These are phyloP conservation scores for Pasiphila rectangulata DNA, from an alignment of 2,888 invertebrate species.

Conservation along the genomic window DNA sequence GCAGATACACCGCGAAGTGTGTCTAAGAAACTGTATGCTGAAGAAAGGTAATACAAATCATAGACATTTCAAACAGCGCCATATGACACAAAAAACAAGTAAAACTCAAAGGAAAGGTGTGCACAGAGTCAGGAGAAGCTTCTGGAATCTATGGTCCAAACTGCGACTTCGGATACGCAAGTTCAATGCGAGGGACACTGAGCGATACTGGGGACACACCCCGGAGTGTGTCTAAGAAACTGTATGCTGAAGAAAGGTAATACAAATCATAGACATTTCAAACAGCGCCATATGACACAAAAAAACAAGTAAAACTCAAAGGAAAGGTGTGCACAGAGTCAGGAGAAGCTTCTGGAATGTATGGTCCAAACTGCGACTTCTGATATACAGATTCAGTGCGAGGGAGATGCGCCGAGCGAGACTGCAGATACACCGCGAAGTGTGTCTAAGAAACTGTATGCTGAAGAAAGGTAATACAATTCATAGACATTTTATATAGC, in stretches of 20 bases:
- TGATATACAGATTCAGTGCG: slow-evolving; percentile 66
- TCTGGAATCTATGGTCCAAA: slow-evolving; percentile 38
- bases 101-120: too few species aligned
- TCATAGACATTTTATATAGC: too few species aligned
- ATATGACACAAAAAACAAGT: too few species aligned
- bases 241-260: too few species aligned
- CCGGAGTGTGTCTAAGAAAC: too few species aligned
- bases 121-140: slow-evolving; percentile 57
- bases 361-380: slow-evolving; percentile 44
- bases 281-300: too few species aligned
- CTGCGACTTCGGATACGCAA: slow-evolving; percentile 57
- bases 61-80: too few species aligned
- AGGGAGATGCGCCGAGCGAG: slow-evolving; percentile 12
- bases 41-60: slow-evolving; percentile 10
- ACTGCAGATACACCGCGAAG: slow-evolving; percentile 3
- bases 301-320: too few species aligned
- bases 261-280: too few species aligned
- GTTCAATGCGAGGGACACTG: too few species aligned
- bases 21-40: slow-evolving; percentile 20
- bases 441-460: slow-evolving; percentile 19
- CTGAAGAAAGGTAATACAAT: slow-evolving; percentile 10
- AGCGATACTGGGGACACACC: too few species aligned
- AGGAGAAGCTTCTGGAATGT: slow-evolving; percentile 51
- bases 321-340: slow-evolving; percentile 57
- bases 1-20: slow-evolving; percentile 5